Percentiles rank a stretch among this genome's conserved stretches.
phyloP scores from a whole-genome alignment of 2,113 vertebrate species.

The Platichthys flesus region DNA sequence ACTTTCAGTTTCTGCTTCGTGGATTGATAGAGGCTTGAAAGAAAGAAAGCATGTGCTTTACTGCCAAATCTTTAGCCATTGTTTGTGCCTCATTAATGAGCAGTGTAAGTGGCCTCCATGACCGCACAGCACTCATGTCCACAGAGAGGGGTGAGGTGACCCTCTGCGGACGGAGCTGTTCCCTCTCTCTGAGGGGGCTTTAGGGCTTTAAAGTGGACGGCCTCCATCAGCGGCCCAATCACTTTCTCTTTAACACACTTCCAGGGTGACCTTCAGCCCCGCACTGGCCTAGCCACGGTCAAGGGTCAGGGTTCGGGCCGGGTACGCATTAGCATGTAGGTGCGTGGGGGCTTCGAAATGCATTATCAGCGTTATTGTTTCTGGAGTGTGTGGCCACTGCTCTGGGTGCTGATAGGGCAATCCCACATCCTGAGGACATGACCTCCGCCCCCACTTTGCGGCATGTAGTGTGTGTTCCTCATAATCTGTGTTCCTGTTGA shows the following conservation, averaged over 20 bases:
- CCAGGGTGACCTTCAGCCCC: slow-evolving; percentile 41
- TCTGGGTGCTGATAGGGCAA: neutral
- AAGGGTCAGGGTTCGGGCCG: slow-evolving; percentile 63
- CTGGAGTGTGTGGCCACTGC: neutral
- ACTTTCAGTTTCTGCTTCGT: slow-evolving; percentile 4
- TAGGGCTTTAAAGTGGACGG: slow-evolving; percentile 42
- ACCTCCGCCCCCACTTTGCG: slow-evolving; percentile 15
- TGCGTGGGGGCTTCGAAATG: slow-evolving; percentile 20
- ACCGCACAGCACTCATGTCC: slow-evolving; percentile 30
- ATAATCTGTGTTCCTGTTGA: slow-evolving; percentile 9
- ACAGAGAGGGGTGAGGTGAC: slow-evolving; percentile 25
- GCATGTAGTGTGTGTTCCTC: slow-evolving; percentile 22
- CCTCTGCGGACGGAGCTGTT: slow-evolving; percentile 33
- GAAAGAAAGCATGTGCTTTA: slow-evolving; percentile 23
- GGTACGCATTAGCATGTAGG: slow-evolving; percentile 75
- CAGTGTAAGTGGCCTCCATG: slow-evolving; percentile 21
- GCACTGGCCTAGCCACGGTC: slow-evolving; percentile 45
- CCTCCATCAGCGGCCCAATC: slow-evolving; percentile 66
- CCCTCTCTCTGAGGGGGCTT: slow-evolving; percentile 24
- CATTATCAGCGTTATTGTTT: slow-evolving; percentile 9
- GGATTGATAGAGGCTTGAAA: neutral
- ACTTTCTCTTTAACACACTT: slow-evolving; percentile 65
- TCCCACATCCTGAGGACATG: slow-evolving; percentile 15
- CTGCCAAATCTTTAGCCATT: slow-evolving; percentile 37
- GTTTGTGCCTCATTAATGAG: slow-evolving; percentile 47